phyloP scores from a whole-genome alignment of 2,888 invertebrate genomes.

The Mylabris sibirica region DNA sequence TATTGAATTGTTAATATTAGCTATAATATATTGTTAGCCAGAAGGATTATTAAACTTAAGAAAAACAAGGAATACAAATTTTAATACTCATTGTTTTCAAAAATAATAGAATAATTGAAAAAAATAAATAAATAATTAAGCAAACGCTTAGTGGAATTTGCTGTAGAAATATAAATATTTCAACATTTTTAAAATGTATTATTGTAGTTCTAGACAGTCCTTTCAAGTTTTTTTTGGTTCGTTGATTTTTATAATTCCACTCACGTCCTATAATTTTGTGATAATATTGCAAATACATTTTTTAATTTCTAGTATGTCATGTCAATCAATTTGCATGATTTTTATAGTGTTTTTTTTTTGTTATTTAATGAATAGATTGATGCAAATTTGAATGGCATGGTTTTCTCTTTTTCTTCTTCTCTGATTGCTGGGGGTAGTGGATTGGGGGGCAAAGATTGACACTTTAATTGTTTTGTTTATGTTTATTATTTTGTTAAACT shows the following conservation, averaged over 20 bases:
- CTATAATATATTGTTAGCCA: background rate
- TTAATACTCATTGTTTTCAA: conserved; percentile 46
- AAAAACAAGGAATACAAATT: conserved; percentile 29
- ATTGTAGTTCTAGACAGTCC: conserved; percentile 33
- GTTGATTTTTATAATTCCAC: background rate
- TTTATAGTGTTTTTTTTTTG: background rate
- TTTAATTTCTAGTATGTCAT: conserved; percentile 17
- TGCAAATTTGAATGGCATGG: conserved; percentile 19
- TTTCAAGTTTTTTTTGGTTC: conserved; percentile 17
- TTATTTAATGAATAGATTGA: background rate
- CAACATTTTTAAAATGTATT: conserved; percentile 42
- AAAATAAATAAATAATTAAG: background rate
- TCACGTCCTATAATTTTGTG: background rate
- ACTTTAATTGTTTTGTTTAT: background rate
- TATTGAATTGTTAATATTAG: conserved; percentile 12
- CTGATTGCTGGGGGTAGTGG: background rate
- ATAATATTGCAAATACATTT: conserved; percentile 11
- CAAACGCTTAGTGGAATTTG: conserved; percentile 48
- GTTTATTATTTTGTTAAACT: conserved; percentile 12
- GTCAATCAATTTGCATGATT: conserved; percentile 11
- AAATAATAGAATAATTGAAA: conserved; percentile 10
- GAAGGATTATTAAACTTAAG: background rate
- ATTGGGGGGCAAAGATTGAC: background rate
- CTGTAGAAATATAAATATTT: conserved; percentile 54
- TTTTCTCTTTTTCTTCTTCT: background rate